phyloP scores from a whole-genome alignment of 2,888 invertebrate species.

The Ceramica pisi region DNA sequence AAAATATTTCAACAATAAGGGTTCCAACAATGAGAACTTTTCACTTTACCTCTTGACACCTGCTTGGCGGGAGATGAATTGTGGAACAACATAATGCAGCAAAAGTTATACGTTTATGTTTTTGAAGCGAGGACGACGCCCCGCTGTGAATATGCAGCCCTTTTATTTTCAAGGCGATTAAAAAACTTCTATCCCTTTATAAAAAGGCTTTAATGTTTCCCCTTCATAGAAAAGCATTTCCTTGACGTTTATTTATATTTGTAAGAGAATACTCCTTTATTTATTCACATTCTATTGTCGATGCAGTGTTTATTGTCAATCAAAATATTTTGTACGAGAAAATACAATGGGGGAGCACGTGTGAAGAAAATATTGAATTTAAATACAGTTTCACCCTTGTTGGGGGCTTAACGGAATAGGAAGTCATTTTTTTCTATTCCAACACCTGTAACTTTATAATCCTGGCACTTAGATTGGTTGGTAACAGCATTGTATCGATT shows the following conservation, averaged over 20 bases:
- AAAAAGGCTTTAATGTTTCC: conserved; percentile 71
- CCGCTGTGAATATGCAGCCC: conserved; percentile 69
- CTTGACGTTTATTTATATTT: conserved; percentile 58
- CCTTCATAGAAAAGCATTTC: conserved; percentile 64
- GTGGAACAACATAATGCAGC: conserved; percentile 69
- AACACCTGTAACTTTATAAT: conserved; percentile 42
- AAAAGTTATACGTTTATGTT: conserved; percentile 71
- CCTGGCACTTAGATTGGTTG: neutral
- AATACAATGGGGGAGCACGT: conserved; percentile 62
- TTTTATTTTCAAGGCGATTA: conserved; percentile 80
- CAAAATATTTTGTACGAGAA: conserved; percentile 69
- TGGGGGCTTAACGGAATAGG: conserved; percentile 43
- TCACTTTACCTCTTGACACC: conserved; percentile 81
- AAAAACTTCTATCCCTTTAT: conserved; percentile 78
- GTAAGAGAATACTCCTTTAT: conserved; percentile 56
- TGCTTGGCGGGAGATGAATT: conserved; percentile 80
- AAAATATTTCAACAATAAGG: conserved; percentile 77
- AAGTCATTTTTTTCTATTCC: conserved; percentile 37
- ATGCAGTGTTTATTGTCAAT: conserved; percentile 74
- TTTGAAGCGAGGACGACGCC: conserved; percentile 62
- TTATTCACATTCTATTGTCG: conserved; percentile 68
- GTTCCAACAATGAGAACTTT: conserved; percentile 80
- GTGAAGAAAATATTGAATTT: conserved; percentile 66
- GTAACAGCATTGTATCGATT: conserved; percentile 10
- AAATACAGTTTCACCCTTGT: conserved; percentile 63